A percentile compares a stretch with the other conserved stretches of the same genome.
Evolutionary conservation across 2,888 invertebrate species (phyloP).

Genomic region (Uloborus plumipes): DNA sequence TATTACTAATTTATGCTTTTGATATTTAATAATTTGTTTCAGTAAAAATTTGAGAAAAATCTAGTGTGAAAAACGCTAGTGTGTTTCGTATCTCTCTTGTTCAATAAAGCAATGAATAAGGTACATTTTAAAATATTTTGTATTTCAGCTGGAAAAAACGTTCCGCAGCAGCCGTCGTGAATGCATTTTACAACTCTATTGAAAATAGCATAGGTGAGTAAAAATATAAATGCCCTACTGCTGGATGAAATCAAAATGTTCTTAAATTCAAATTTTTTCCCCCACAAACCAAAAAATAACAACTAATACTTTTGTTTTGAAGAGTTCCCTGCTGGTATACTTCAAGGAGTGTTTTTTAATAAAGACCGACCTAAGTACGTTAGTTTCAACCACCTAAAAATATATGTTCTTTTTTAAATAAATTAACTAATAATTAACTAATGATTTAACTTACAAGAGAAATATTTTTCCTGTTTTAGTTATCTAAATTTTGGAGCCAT

Average conservation of each 20-base stretch:
- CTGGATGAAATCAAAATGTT: too few species aligned
- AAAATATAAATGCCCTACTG: neutral
- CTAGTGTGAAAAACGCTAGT: too few species aligned
- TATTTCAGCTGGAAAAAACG: constrained; percentile 80
- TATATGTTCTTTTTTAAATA: neutral
- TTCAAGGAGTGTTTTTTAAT: constrained; percentile 68
- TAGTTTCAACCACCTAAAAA: neutral
- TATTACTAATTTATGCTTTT: too few species aligned
- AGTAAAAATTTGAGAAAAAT: too few species aligned
- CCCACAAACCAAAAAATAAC: too few species aligned
- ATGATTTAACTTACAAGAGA: too few species aligned
- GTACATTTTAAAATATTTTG: too few species aligned
- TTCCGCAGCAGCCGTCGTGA: constrained; percentile 86
- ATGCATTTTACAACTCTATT: constrained; percentile 87
- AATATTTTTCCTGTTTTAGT: constrained; percentile 20
- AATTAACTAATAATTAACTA: too few species aligned
- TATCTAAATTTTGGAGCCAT: constrained; percentile 74
- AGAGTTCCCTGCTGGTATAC: constrained; percentile 66
- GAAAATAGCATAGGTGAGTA: constrained; percentile 87
- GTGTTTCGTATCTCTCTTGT: too few species aligned
- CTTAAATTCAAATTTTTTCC: too few species aligned
- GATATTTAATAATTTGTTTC: too few species aligned
- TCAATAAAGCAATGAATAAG: too few species aligned
- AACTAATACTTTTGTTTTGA: neutral
- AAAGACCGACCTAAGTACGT: constrained; percentile 68